Evolutionary conservation across 2,113 vertebrate genomes (phyloP).

Genomic region (Entomyzon cyanotis): DNA sequence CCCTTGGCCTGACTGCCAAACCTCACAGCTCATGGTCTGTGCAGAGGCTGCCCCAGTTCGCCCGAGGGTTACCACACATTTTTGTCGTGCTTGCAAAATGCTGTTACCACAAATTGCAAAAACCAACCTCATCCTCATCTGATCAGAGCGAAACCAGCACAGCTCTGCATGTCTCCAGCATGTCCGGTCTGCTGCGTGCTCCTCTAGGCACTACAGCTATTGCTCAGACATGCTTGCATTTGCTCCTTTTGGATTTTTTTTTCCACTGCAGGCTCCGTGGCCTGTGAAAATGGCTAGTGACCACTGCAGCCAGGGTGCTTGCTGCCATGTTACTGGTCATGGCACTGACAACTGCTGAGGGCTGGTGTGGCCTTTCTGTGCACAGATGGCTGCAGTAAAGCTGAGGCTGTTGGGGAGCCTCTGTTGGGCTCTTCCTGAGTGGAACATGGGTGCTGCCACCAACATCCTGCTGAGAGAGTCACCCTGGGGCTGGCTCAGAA

Average conservation of each 20-base stretch:
- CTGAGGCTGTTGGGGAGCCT: background rate
- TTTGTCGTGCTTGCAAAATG: constrained; percentile 38
- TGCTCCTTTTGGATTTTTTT: background rate
- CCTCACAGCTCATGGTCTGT: fast-evolving
- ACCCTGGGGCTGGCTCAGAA: fast-evolving
- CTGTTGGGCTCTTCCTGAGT: background rate
- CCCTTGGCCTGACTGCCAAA: background rate
- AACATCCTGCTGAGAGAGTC: background rate
- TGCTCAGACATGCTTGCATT: background rate
- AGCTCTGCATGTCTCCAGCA: background rate
- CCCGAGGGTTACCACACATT: constrained; percentile 39
- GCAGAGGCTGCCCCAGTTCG: background rate
- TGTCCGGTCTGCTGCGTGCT: background rate
- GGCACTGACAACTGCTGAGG: background rate
- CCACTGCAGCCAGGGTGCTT: background rate
- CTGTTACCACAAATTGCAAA: constrained; percentile 31
- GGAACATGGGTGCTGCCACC: fast-evolving
- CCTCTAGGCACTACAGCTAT: background rate
- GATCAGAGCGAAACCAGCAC: background rate
- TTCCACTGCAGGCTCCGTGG: background rate
- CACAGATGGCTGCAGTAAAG: background rate
- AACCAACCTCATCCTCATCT: constrained; percentile 10
- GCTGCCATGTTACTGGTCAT: background rate
- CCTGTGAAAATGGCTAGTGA: background rate
- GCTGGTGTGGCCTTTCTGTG: background rate